A percentile compares a stretch with the other conserved stretches of the same genome.
Conservation (phyloP, 2,797 vertebrate genomes). For the Pseudochirops corinnae region DNA sequence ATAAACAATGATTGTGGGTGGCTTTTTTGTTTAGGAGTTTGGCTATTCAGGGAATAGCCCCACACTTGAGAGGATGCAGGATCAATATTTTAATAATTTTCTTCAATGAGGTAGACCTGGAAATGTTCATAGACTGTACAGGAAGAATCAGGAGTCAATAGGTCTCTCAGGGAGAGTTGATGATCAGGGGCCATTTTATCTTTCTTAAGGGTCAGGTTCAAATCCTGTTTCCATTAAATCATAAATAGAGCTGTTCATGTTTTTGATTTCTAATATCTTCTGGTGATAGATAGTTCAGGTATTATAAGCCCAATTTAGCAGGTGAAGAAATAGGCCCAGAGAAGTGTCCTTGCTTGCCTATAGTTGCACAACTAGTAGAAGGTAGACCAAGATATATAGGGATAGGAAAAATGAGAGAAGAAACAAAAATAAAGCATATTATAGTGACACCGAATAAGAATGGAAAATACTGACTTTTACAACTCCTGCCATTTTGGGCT, state of each 20-base stretch:
- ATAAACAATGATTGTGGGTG: neutral
- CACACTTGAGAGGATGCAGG: neutral
- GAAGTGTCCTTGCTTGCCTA: no score
- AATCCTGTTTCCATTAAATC: neutral
- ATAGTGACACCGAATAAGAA: neutral
- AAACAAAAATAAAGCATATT: neutral
- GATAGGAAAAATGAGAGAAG: neutral
- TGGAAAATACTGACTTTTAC: neutral
- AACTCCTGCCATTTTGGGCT: neutral
- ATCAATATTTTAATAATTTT: neutral
- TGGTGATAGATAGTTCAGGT: neutral
- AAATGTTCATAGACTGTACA: neutral
- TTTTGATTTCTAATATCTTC: neutral
- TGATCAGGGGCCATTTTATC: neutral
- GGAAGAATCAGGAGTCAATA: neutral
- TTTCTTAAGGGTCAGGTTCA: neutral
- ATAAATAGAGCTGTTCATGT: neutral
- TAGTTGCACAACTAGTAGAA: no score
- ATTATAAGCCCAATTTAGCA: no score
- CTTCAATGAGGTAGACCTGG: neutral
- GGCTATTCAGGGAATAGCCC: neutral
- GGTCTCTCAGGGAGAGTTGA: neutral
- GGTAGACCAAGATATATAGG: neutral
- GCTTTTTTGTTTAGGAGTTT: neutral
- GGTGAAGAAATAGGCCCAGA: no score